Conservation (phyloP, 2,797 vertebrate species). For the Chelonia mydas region DNA sequence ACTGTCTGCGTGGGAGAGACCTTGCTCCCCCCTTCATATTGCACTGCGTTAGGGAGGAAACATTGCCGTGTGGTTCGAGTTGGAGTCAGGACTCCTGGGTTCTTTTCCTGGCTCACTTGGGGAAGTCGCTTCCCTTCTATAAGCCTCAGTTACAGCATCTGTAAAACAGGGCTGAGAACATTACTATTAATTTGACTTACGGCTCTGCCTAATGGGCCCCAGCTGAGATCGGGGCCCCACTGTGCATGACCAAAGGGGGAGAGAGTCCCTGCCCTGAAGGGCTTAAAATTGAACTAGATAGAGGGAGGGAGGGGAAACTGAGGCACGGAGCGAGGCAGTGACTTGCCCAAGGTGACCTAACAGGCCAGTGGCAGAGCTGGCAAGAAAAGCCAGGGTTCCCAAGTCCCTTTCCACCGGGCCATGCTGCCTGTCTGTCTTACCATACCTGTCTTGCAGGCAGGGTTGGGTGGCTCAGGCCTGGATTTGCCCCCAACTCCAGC, state of each 20-base stretch:
- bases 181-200: not conserved
- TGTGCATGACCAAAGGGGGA: not conserved
- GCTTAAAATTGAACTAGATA: not conserved
- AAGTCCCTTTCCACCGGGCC: not conserved
- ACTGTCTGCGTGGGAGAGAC: too few relatives aligned
- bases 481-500: not conserved
- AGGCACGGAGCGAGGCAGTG: not conserved
- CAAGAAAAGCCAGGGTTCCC: not conserved
- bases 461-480: not conserved
- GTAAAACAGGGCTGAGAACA: not conserved
- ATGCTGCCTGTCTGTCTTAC: not conserved
- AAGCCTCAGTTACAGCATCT: not conserved
- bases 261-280: not conserved
- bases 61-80: rapidly evolving
- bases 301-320: not conserved
- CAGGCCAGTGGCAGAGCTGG: not conserved
- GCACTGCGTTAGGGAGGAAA: not conserved
- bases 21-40: not conserved
- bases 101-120: not conserved
- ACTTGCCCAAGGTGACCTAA: not conserved
- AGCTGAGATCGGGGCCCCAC: not conserved
- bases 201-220: not conserved
- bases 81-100: not conserved
- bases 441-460: not conserved
- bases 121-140: rapidly evolving